Conservation (phyloP, 2,113 vertebrate genomes). For the Chionodraco myersi region DNA sequence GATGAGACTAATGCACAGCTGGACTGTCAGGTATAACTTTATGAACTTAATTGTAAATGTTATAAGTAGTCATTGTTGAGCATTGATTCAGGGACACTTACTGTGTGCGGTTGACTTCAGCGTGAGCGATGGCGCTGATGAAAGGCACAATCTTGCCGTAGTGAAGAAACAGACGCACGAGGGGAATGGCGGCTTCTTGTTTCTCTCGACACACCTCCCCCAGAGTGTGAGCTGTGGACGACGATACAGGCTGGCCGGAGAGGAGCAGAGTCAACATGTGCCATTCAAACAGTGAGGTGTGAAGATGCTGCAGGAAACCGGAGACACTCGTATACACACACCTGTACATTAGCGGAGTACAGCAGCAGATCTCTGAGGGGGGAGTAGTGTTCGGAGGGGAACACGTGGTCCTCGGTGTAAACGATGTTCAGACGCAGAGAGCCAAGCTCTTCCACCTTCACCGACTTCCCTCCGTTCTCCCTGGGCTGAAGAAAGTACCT, state of each 20-base stretch:
- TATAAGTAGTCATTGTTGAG: too few relatives aligned
- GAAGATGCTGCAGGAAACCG: neutral
- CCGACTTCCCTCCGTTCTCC: conserved; percentile 91
- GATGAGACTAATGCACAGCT: neutral
- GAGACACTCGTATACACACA: conserved; percentile 51
- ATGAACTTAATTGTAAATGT: too few relatives aligned
- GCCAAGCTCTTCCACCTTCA: conserved; percentile 95
- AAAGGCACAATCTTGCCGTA: conserved; percentile 97
- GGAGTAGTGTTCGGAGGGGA: conserved; percentile 93
- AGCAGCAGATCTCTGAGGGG: conserved; percentile 92
- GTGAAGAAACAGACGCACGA: conserved; percentile 95
- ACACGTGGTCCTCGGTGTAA: conserved; percentile 99
- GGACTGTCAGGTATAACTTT: neutral
- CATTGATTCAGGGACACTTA: conserved; percentile 81
- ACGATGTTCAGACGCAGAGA: conserved; percentile 96
- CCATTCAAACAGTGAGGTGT: neutral
- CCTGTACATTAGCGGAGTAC: conserved; percentile 91
- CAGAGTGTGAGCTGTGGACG: conserved; percentile 92
- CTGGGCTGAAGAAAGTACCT: conserved; percentile 99
- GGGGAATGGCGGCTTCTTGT: conserved; percentile 95
- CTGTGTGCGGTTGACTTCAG: conserved; percentile 97
- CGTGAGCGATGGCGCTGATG: conserved; percentile 94
- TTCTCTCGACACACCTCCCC: conserved; percentile 98
- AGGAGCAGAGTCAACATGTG: neutral
- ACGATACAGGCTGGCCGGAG: conserved; percentile 90